phyloP scores from a whole-genome alignment of 2,888 invertebrate genomes.

The Protonemura montana region DNA sequence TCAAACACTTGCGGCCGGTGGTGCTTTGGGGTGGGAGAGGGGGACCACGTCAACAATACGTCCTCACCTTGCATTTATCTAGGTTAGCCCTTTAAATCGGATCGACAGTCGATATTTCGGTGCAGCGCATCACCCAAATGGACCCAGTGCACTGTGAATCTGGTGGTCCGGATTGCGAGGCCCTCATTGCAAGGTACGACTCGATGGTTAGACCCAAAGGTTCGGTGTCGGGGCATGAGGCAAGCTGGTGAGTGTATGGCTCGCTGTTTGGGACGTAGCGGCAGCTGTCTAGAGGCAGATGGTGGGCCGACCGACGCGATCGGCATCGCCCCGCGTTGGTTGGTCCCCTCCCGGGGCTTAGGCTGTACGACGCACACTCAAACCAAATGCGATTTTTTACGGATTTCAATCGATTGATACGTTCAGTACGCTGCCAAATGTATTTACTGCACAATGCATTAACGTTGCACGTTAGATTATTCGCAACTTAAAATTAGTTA shows the following conservation, averaged over 20 bases:
- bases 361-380: not conserved
- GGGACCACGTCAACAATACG: constrained; percentile 4
- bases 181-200: not conserved
- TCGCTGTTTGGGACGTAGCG: not conserved
- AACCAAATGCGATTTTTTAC: not conserved
- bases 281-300: not conserved
- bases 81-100: constrained; percentile 19
- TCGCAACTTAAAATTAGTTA: constrained; percentile 7
- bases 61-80: constrained; percentile 14
- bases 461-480: not conserved
- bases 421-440: too few species aligned
- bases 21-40: not conserved
- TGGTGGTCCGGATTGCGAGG: too few species aligned
- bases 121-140: not conserved
- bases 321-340: not conserved
- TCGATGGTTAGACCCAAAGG: not conserved
- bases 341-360: not conserved
- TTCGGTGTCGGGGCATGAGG: not conserved
- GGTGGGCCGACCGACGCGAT: not conserved
- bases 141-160: too few species aligned
- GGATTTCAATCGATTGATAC: not conserved
- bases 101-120: constrained; percentile 14
- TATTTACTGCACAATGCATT: too few species aligned
- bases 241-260: not conserved
- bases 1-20: not conserved